Conservation (phyloP, 2,888 invertebrate genomes). For the Nysson spinosus region DNA sequence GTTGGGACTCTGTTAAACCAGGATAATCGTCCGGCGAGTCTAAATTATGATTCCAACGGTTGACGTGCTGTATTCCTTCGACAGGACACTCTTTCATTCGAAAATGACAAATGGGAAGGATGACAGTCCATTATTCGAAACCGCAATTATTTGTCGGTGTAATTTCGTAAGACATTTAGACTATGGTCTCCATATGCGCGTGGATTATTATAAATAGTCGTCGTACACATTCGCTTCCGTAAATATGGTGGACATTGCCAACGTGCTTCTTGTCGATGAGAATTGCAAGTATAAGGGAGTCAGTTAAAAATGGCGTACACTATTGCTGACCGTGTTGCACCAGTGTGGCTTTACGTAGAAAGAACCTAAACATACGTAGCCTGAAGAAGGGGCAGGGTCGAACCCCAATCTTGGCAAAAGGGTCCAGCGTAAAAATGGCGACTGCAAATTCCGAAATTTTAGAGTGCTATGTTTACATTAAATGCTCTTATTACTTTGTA, state of each 20-base stretch:
- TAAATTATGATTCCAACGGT: constrained; percentile 46
- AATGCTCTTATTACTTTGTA: neutral
- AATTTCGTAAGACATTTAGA: constrained; percentile 8
- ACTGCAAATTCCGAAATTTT: constrained; percentile 54
- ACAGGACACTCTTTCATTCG: constrained; percentile 8
- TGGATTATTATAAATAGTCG: neutral
- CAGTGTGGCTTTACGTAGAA: constrained; percentile 18
- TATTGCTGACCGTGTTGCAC: constrained; percentile 8
- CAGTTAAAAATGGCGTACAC: constrained; percentile 32
- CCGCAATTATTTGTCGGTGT: constrained; percentile 26
- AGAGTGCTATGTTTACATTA: neutral
- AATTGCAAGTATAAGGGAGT: neutral
- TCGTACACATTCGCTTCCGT: neutral
- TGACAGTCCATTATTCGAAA: constrained; percentile 4
- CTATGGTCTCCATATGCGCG: neutral
- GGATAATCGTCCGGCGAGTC: constrained; percentile 40
- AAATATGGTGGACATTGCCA: neutral
- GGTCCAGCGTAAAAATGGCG: constrained; percentile 71
- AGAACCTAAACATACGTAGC: constrained; percentile 29
- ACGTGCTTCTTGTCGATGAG: neutral
- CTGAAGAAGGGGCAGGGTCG: constrained; percentile 54
- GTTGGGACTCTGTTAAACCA: constrained; percentile 45
- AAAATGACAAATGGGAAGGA: constrained; percentile 5
- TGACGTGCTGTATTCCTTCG: constrained; percentile 18
- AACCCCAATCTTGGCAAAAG: constrained; percentile 59